Evolutionary conservation across 2,888 invertebrate genomes (phyloP).

Genomic region (Coleophora flavipennella): DNA sequence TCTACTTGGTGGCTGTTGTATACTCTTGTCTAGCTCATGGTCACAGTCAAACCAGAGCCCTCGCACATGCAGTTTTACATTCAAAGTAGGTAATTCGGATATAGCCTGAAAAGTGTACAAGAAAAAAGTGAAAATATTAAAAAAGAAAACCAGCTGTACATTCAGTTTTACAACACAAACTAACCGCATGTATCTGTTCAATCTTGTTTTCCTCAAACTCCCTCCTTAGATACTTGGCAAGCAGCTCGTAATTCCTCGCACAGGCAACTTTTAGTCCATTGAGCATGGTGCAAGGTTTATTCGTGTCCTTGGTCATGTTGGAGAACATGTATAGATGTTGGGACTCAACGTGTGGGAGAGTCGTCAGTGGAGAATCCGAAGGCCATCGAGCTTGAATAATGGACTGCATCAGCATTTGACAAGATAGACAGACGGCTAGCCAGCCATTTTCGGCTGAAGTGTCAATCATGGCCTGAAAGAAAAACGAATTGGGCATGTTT

Average conservation of each 20-base stretch:
- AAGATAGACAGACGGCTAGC: slow-evolving; percentile 84
- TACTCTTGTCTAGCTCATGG: slow-evolving; percentile 41
- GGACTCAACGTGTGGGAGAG: slow-evolving; percentile 82
- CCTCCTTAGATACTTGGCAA: slow-evolving; percentile 74
- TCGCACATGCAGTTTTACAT: slow-evolving; percentile 69
- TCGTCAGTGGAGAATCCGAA: slow-evolving; percentile 80
- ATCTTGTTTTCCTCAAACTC: slow-evolving; percentile 80
- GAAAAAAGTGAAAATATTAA: not conserved
- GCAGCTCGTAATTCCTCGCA: slow-evolving; percentile 70
- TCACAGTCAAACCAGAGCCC: slow-evolving; percentile 67
- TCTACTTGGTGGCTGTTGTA: slow-evolving; percentile 42
- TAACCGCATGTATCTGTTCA: slow-evolving; percentile 77
- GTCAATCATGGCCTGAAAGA: slow-evolving; percentile 93
- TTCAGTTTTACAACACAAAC: slow-evolving; percentile 5
- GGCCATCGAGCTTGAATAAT: slow-evolving; percentile 93
- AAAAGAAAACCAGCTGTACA: not conserved
- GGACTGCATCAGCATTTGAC: slow-evolving; percentile 89
- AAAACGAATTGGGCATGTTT: not conserved
- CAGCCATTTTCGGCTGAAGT: slow-evolving; percentile 92
- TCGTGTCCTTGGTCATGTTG: slow-evolving; percentile 50
- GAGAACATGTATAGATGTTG: slow-evolving; percentile 75
- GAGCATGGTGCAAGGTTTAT: slow-evolving; percentile 53
- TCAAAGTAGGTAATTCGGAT: slow-evolving; percentile 76
- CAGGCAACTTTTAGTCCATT: slow-evolving; percentile 74
- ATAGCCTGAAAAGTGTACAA: slow-evolving; percentile 54